Evolutionary conservation across 2,797 vertebrate species (phyloP), one percentile per base, ranked within the genome.

Genomic region (Chiroxiphia lanceolata): DNA sequence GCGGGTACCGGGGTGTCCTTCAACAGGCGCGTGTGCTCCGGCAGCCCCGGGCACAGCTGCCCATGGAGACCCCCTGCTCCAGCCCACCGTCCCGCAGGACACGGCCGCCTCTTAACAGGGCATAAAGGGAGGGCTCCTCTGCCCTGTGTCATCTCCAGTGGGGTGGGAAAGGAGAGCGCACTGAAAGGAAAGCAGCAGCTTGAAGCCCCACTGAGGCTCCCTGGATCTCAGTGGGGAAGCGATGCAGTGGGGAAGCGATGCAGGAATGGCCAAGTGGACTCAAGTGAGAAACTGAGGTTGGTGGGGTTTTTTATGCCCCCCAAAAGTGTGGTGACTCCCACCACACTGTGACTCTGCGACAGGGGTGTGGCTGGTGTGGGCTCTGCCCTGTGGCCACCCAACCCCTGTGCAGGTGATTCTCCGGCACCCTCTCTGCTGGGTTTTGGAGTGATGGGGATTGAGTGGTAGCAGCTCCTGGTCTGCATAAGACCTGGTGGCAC

Each of bases 211-310:
- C 9, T 3, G 21, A 57, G 29, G 34, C 6, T 79, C 9, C 81
- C 44, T 31, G 19, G 29, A 50, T 21, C 27, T 74, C 65, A 7
- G 20, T 6, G 19, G 51, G 8, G 47, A 70, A 67, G 21, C 0
- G 1, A 36, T 0, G 5, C 29, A 7, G 20, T 6, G 16, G 51
- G 8, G 47, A 70, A 67, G 21, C 0, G 1, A 36, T 0, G 5
- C 21, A 27, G 70, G 42, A 84, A 48, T 16, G 65, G 42, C 5
- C n/a, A 61, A 17, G 29, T 31, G 44, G 22, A 23, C 8, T 79
- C 40, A 21, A 27, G 40, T 50, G 38, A 45, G 33, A 40, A 85
- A 71, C 13, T 27, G 33, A 83, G 17, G 50, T 3, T 2, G 3
- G 18, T 19, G 23, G 33, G 42, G 6, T 3, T 59, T 65, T 64